These are phyloP conservation scores for Porphyrio hochstetteri DNA, from an alignment of 2,113 vertebrate genomes.

Conservation along the genomic window DNA sequence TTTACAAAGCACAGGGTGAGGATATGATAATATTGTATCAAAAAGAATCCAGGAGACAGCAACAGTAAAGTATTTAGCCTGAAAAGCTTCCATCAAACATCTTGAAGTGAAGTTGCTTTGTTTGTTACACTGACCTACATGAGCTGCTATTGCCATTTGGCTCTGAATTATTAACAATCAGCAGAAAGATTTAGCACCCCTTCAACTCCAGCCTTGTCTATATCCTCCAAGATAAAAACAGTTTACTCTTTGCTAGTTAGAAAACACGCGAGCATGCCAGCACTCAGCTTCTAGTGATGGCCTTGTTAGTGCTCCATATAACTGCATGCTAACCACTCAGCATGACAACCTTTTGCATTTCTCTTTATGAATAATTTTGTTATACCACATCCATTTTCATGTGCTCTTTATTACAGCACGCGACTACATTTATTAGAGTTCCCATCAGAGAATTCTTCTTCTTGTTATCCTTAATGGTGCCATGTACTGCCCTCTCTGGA, in stretches of 20 bases:
- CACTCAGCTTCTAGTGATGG: conserved; percentile 74
- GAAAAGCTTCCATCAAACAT: conserved; percentile 61
- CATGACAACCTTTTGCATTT: conserved; percentile 76
- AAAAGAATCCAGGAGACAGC: conserved; percentile 59
- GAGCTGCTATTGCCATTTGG: conserved; percentile 71
- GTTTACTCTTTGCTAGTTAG: conserved; percentile 67
- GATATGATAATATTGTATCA: conserved; percentile 44
- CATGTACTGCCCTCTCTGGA: conserved; percentile 65
- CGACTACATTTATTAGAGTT: conserved; percentile 77
- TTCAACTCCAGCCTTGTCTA: conserved; percentile 67
- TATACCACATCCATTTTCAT: conserved; percentile 81
- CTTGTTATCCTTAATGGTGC: conserved; percentile 76
- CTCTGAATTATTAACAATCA: conserved; percentile 80
- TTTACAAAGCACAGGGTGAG: conserved; percentile 44
- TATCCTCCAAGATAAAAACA: conserved; percentile 65
- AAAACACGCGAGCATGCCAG: conserved; percentile 71
- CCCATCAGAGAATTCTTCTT: conserved; percentile 77
- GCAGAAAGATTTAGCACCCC: conserved; percentile 71
- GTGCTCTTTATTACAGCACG: conserved; percentile 78
- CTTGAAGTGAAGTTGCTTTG: conserved; percentile 57
- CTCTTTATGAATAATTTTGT: conserved; percentile 87
- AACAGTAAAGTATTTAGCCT: conserved; percentile 53
- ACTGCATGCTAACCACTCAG: conserved; percentile 80
- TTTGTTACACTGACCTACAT: conserved; percentile 69
- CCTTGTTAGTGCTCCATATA: conserved; percentile 78